phyloP scores from a whole-genome alignment of 1,140 invertebrate genomes.

The Hycleus phaleratus region DNA sequence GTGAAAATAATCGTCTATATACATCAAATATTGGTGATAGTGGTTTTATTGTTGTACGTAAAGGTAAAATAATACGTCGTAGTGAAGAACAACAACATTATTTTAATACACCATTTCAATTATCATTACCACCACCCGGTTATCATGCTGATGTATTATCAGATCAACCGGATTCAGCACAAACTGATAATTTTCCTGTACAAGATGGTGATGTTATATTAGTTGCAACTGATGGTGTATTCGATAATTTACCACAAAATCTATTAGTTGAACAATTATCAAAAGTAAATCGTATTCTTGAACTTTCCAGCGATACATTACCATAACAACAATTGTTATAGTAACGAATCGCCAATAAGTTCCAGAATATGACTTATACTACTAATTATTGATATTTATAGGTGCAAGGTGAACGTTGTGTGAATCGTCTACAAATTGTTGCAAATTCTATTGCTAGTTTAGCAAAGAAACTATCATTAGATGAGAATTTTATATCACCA shows the following conservation, averaged over 20 bases:
- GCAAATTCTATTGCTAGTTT: slow-evolving; percentile 93
- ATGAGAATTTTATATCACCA: slow-evolving; percentile 90
- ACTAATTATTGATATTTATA: slow-evolving; percentile 17
- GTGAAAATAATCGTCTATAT: slow-evolving; percentile 80
- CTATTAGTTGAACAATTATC: slow-evolving; percentile 75
- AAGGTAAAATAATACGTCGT: slow-evolving; percentile 78
- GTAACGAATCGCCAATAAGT: too few species aligned
- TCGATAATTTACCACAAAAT: slow-evolving; percentile 93
- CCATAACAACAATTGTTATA: too few species aligned
- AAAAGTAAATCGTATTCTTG: slow-evolving; percentile 40
- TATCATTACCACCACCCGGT: slow-evolving; percentile 85
- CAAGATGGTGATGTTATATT: slow-evolving; percentile 93
- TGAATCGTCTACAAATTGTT: slow-evolving; percentile 72
- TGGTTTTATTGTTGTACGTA: slow-evolving; percentile 87
- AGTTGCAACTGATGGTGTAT: slow-evolving; percentile 94
- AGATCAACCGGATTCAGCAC: slow-evolving; percentile 87
- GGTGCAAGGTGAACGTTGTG: slow-evolving; percentile 61
- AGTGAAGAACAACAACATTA: slow-evolving; percentile 97
- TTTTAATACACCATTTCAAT: slow-evolving; percentile 97
- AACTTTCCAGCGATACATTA: too few species aligned
- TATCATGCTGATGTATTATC: slow-evolving; percentile 76
- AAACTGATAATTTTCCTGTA: slow-evolving; percentile 83
- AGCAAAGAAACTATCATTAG: slow-evolving; percentile 86
- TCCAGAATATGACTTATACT: too few species aligned
- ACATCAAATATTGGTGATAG: slow-evolving; percentile 98